Base-by-base conservation (phyloP, 1,140 invertebrate species). In the Pseudoatta argentina region DNA sequence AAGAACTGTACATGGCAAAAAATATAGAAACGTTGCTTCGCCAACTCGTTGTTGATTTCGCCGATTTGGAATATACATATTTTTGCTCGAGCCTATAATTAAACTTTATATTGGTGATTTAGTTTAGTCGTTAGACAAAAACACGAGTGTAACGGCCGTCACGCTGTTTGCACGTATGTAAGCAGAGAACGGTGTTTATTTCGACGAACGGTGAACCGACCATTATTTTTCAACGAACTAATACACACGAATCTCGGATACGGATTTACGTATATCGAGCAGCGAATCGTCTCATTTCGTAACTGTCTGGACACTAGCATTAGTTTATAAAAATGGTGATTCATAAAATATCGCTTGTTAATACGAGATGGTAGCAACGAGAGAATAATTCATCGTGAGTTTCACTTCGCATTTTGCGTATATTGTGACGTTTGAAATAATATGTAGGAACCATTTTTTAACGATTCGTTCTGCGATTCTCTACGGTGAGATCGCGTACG, bases 111-210 rank as follows among this genome's bases (percentile, higher is more conserved):
- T 30, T 21, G 39, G n/a, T 39, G 30, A 69, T 67, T 79, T 69
- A 48, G 14, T 61, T 73, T 63, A 61, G 69, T 71, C 12, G 39
- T 48, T 72, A 59, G 39, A 72, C 30, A 7, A 61, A 61, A 72
- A 39, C 10, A 51, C 44, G 63, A 61, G 53, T 73, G 39, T 82
- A 82, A 82, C 79, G 55, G 79, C 39, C 79, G 79, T 82, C 55
- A 82, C 79, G 79, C 55, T 51, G 69, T 59, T 71, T 30, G 79
- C 39, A n/a, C 69, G 24, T 55, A 12, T 51, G 24, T 21, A 53
- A 67, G 30, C 34, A 27, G 39, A 16, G 69, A 83, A 73, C 79
- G 39, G 39, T 30, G 79, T 51, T 83, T 21, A 63, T 63, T 61
- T 83, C 79, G 24, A 72, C 34, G 69, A 75, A 64, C 79, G 69